Evolutionary conservation across 2,888 invertebrate species (phyloP).

Genomic region (Nephrocerus scutellatus): DNA sequence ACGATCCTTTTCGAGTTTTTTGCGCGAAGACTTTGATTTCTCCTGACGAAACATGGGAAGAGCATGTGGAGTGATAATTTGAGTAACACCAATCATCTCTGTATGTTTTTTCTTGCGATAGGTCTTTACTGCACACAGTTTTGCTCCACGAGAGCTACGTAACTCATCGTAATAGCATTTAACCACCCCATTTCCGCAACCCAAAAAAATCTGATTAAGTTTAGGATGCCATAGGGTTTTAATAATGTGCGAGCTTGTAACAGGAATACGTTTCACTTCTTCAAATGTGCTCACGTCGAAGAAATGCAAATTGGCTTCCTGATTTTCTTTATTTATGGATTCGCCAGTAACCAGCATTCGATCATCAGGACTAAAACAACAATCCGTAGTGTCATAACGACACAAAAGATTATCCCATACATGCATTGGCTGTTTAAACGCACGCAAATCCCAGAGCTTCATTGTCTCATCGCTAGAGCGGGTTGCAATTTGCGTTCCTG

Average conservation of each 20-base stretch:
- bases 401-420: conserved; percentile 67
- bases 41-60: conserved; percentile 92
- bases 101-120: conserved; percentile 72
- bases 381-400: conserved; percentile 75
- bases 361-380: conserved; percentile 81
- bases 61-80: conserved; percentile 94
- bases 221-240: conserved; percentile 94
- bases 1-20: conserved; percentile 85
- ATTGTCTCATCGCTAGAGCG: conserved; percentile 87
- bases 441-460: conserved; percentile 89
- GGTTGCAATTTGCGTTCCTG: conserved; percentile 56
- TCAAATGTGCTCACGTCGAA: conserved; percentile 72
- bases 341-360: conserved; percentile 80
- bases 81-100: conserved; percentile 82
- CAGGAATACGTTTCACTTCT: conserved; percentile 64
- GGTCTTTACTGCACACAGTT: conserved; percentile 77
- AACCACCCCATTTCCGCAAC: conserved; percentile 83
- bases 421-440: conserved; percentile 71
- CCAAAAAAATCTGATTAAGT: conserved; percentile 92
- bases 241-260: conserved; percentile 75
- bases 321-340: conserved; percentile 64
- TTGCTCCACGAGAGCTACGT: conserved; percentile 82
- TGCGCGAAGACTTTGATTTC: conserved; percentile 77
- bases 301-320: conserved; percentile 67
- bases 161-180: conserved; percentile 88